Evolutionary conservation across 2,888 invertebrate species (phyloP).

Genomic region (Polia nebulosa): DNA sequence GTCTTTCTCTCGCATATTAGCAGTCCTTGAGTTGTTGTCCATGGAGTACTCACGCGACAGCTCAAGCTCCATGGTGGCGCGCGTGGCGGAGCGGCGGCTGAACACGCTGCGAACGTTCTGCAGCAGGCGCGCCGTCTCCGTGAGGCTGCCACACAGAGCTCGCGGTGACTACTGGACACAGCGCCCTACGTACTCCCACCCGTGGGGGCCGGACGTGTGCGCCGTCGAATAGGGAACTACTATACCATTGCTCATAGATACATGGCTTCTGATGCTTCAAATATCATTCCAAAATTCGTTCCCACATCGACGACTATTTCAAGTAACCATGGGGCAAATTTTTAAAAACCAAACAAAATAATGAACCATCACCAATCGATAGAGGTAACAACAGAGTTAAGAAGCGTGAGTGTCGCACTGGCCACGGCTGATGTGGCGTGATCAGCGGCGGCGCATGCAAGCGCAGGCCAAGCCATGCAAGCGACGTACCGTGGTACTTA

Average conservation of each 20-base stretch:
- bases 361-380: slow-evolving; percentile 58
- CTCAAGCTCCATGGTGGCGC: slow-evolving; percentile 96
- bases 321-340: slow-evolving; percentile 35
- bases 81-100: slow-evolving; percentile 94
- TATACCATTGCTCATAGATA: neutral
- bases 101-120: slow-evolving; percentile 98
- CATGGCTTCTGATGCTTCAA: slow-evolving; percentile 16
- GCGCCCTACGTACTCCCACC: slow-evolving; percentile 58
- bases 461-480: slow-evolving; percentile 73
- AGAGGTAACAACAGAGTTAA: slow-evolving; percentile 46
- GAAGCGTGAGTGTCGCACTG: slow-evolving; percentile 71
- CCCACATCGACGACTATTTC: slow-evolving; percentile 55
- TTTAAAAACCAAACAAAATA: slow-evolving; percentile 44
- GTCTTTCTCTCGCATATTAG: slow-evolving; percentile 20
- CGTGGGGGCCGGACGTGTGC: slow-evolving; percentile 35
- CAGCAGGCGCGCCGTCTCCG: slow-evolving; percentile 99
- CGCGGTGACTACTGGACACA: slow-evolving; percentile 82
- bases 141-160: slow-evolving; percentile 94
- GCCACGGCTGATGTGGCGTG: slow-evolving; percentile 62
- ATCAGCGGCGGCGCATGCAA: slow-evolving; percentile 51
- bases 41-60: slow-evolving; percentile 96
- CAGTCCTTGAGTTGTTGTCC: slow-evolving; percentile 42
- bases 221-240: slow-evolving; percentile 57
- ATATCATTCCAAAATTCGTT: slow-evolving; percentile 25
- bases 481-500: slow-evolving; percentile 92